phyloP scores from a whole-genome alignment of 2,888 invertebrate species.

The Prostheceraeus crozeri region DNA sequence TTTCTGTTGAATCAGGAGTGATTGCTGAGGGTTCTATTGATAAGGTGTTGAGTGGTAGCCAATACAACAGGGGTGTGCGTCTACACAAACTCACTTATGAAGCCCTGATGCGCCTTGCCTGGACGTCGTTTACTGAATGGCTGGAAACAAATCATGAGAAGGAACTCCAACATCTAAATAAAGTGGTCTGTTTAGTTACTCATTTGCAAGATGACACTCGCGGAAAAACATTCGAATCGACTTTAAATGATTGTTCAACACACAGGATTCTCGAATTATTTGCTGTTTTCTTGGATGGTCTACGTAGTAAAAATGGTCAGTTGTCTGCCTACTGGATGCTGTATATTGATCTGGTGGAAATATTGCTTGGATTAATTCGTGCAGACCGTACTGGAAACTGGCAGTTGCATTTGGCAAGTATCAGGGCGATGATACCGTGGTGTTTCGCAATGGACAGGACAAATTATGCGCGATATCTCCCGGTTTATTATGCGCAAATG shows the following conservation, averaged over 20 bases:
- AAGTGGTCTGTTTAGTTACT: no score
- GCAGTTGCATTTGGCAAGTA: conserved; percentile 40
- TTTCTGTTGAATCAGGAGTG: conserved; percentile 41
- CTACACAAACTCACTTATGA: no score
- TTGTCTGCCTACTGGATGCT: conserved; percentile 42
- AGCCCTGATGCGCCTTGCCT: no score
- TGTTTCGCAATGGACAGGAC: conserved; percentile 43
- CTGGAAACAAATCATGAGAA: no score
- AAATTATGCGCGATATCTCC: conserved; percentile 43
- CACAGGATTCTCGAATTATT: no score
- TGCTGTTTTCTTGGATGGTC: conserved; percentile 34
- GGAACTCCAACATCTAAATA: no score
- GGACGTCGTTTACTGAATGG: no score
- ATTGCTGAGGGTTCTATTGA: conserved; percentile 41
- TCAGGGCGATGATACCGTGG: conserved; percentile 42
- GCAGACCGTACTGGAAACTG: conserved; percentile 41
- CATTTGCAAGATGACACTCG: no score
- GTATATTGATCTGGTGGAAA: conserved; percentile 43
- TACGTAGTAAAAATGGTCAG: conserved; percentile 31
- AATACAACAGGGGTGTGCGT: no score
- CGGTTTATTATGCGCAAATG: conserved; percentile 41
- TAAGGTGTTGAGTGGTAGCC: conserved; percentile 37
- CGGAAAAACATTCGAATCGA: no score
- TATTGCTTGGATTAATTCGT: conserved; percentile 40
- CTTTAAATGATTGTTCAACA: no score